Evolutionary conservation across 2,888 invertebrate species (phyloP), one percentile per base, ranked within the genome.

Genomic region (Dysmachus trigonus): DNA sequence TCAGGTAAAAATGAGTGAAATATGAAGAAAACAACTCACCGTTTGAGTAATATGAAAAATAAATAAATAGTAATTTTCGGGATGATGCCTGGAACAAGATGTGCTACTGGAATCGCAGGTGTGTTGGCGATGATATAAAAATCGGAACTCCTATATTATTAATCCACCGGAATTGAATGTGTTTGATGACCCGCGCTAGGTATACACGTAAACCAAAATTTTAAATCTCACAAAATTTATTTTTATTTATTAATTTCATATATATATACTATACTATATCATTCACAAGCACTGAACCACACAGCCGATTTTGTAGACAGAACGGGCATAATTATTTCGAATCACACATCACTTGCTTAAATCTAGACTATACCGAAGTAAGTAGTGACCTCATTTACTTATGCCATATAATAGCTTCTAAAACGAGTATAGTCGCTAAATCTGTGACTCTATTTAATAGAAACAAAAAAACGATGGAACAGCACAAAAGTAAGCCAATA

Each of bases 371-470:
- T 18, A n/a, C 27, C 62, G 62, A 81, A n/a, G 5, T 81, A 47
- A 81, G 33, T 53, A 62, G 31, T 81, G 81, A 81, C 81, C 81
- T 81, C 81, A 81, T 81, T n/a, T 81, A 81, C 22, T 81, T 81
- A 31, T 81, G 41, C 35, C 47, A 41, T 27, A 41, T 3, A 47
- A 41, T 3, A 47, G 27, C 27, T 62, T 47, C 10, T 38, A 47
- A n/a, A 77, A 41, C 22, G 38, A 77, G 76, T 22, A 41, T 18
- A 51, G 51, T 51, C 62, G 62, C 62, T 27, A 47, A 41, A n/a
- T 47, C 47, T 47, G n/a, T 22, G 27, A 8, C 8, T 22, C 27
- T 62, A 18, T 62, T n/a, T n/a, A n/a, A n/a, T n/a, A n/a, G n/a
- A n/a, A n/a, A n/a, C 13, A 41, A 47, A 7, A n/a, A 47, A 10